phyloP scores from a whole-genome alignment of 2,888 invertebrate genomes.

The Bugulina stolonifera region DNA sequence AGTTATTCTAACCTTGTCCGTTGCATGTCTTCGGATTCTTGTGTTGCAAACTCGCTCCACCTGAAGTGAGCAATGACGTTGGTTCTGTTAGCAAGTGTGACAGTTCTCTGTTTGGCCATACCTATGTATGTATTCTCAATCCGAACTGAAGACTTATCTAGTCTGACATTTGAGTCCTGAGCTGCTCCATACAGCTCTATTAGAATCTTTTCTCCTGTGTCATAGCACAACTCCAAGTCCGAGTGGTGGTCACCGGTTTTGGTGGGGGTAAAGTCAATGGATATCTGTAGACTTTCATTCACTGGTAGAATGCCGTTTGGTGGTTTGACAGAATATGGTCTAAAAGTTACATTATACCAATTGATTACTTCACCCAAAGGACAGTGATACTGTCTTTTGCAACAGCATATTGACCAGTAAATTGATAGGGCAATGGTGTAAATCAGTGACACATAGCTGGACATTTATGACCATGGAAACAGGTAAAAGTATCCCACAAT shows the following conservation, averaged over 20 bases:
- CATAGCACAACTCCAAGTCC: conserved; percentile 46
- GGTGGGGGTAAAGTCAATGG: conserved; percentile 47
- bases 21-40: conserved; percentile 50
- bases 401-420: too few species aligned
- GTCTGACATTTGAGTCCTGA: conserved; percentile 48
- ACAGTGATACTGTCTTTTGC: too few species aligned
- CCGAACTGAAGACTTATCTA: conserved; percentile 50
- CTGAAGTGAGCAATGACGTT: conserved; percentile 51
- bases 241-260: conserved; percentile 43
- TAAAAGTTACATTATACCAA: conserved; percentile 32
- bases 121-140: conserved; percentile 53
- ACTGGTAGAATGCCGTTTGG: conserved; percentile 45
- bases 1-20: conserved; percentile 39
- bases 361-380: too few species aligned
- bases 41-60: conserved; percentile 51
- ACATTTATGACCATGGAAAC: too few species aligned
- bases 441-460: too few species aligned
- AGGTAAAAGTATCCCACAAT: too few species aligned
- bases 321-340: conserved; percentile 50
- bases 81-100: conserved; percentile 49
- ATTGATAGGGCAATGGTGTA: too few species aligned
- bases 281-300: conserved; percentile 50
- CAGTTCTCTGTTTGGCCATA: conserved; percentile 51
- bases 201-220: conserved; percentile 51
- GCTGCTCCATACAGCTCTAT: conserved; percentile 49